These are phyloP conservation scores for Dicranocentrus wangi DNA, from an alignment of 2,888 invertebrate species.

Conservation along the genomic window DNA sequence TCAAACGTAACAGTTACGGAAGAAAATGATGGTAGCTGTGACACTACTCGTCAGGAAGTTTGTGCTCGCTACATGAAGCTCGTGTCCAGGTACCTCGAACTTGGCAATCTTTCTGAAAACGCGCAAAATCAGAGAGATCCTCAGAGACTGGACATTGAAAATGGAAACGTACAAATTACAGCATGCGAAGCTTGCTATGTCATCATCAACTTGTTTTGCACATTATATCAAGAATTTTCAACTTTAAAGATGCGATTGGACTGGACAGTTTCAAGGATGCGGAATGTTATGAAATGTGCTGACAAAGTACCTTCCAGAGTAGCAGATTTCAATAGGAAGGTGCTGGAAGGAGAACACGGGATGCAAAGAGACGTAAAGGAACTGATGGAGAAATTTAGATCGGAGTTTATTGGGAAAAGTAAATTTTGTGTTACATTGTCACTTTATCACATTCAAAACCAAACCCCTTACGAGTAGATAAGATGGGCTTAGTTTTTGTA, in stretches of 20 bases:
- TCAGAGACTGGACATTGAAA: not conserved
- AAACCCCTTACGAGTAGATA: not conserved
- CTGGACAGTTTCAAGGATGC: not conserved
- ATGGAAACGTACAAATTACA: not conserved
- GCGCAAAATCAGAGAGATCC: not conserved
- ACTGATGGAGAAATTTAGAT: conserved; percentile 4
- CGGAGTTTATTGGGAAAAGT: conserved; percentile 8
- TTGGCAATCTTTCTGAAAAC: not conserved
- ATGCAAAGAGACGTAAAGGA: not conserved
- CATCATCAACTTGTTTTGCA: not conserved
- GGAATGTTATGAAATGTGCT: conserved; percentile 18
- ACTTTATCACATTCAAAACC: not conserved
- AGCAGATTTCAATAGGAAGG: not conserved
- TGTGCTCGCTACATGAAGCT: too few relatives aligned
- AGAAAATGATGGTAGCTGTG: too few relatives aligned
- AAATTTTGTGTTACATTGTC: not conserved
- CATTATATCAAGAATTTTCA: not conserved
- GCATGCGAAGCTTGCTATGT: conserved; percentile 3
- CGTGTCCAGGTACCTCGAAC: conserved; percentile 1
- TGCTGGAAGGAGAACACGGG: conserved; percentile 7
- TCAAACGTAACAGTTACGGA: too few relatives aligned
- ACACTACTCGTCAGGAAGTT: too few relatives aligned
- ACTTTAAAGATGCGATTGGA: not conserved
- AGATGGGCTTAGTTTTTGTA: too few relatives aligned
- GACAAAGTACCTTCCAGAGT: conserved; percentile 8